Evolutionary conservation across 1,140 invertebrate species (phyloP).

Genomic region (Anagrus nilaparvatae): DNA sequence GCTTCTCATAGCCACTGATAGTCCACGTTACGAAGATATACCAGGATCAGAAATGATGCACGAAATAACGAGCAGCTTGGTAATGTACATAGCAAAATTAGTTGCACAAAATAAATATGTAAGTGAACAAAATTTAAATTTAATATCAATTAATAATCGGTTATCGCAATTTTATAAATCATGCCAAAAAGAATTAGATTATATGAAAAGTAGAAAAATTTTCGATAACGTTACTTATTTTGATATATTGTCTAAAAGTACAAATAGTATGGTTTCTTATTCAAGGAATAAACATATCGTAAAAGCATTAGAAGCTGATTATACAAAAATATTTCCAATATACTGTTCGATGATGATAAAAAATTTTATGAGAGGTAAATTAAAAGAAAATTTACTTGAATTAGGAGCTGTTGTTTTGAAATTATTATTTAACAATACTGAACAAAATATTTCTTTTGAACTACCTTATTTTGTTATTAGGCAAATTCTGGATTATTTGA

Average conservation of each 20-base stretch:
- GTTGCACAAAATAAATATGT: slow-evolving; percentile 4
- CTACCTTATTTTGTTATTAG: slow-evolving; percentile 14
- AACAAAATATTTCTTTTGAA: slow-evolving; percentile 5
- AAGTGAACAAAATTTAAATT: slow-evolving; percentile 10
- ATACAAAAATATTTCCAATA: slow-evolving; percentile 11
- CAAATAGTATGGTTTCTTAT: slow-evolving; percentile 11
- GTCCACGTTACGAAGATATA: slow-evolving; percentile 11
- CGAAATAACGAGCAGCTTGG: slow-evolving; percentile 7
- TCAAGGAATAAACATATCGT: slow-evolving; percentile 11
- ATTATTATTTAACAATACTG: slow-evolving; percentile 8
- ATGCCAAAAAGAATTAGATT: slow-evolving; percentile 8
- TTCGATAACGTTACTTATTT: slow-evolving; percentile 12
- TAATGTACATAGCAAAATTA: slow-evolving; percentile 12
- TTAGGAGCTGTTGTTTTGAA: slow-evolving; percentile 2
- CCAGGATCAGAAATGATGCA: slow-evolving; percentile 9
- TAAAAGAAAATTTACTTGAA: slow-evolving; percentile 9
- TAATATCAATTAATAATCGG: slow-evolving; percentile 1
- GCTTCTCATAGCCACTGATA: slow-evolving; percentile 10
- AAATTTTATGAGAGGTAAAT: slow-evolving; percentile 14
- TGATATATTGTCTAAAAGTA: slow-evolving; percentile 15
- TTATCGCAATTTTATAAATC: slow-evolving; percentile 3
- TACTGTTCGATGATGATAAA: slow-evolving; percentile 12
- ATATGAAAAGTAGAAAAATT: slow-evolving; percentile 13
- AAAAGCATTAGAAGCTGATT: slow-evolving; percentile 12
- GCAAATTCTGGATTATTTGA: slow-evolving; percentile 12